These are phyloP conservation scores for Oryzias melastigma DNA, from an alignment of 2,113 vertebrate genomes.

Conservation along the genomic window DNA sequence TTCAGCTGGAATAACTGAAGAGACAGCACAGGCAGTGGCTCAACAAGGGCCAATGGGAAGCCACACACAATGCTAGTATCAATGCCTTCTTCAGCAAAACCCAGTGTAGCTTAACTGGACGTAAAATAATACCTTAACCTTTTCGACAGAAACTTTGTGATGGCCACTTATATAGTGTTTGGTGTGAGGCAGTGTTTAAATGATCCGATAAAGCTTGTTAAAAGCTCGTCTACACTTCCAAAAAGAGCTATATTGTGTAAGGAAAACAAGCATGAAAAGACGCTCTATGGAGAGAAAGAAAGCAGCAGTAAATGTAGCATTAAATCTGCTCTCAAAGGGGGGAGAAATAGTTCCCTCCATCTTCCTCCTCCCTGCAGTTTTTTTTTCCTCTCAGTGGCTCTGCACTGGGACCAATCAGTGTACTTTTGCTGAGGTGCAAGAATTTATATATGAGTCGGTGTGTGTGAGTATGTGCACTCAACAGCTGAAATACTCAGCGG, in stretches of 20 bases:
- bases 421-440: constrained; percentile 60
- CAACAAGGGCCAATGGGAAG: no score
- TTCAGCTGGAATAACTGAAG: no score
- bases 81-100: no score
- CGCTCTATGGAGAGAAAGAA: constrained; percentile 21
- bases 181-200: constrained; percentile 14
- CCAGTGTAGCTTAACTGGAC: no score
- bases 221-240: constrained; percentile 25
- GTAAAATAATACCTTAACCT: constrained; percentile 9
- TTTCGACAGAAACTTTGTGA: constrained; percentile 6
- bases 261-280: constrained; percentile 23
- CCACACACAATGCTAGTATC: no score
- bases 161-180: constrained; percentile 9
- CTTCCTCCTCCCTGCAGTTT: constrained; percentile 14
- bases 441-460: constrained; percentile 17
- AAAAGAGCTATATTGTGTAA: constrained; percentile 26
- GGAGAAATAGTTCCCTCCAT: not conserved
- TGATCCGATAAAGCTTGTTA: constrained; percentile 30
- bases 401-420: constrained; percentile 66
- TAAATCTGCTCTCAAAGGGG: constrained; percentile 36
- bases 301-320: constrained; percentile 40
- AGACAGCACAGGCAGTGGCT: no score
- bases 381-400: constrained; percentile 46
- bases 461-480: constrained; percentile 23
- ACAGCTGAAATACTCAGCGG: constrained; percentile 35